phyloP scores from a whole-genome alignment of 2,797 vertebrate genomes.

The Pangasius macronema region DNA sequence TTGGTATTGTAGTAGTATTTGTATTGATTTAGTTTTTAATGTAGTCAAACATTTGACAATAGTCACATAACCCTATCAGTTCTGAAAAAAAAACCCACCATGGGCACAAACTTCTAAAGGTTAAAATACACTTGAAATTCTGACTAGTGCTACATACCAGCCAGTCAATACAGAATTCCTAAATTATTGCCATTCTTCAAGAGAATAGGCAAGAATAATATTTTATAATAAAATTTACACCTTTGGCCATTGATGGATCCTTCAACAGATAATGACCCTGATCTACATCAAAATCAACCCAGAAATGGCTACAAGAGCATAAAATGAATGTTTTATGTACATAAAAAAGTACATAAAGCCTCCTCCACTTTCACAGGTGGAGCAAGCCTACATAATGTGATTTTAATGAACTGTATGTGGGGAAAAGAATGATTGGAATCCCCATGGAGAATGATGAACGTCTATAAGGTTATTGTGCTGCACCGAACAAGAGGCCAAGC shows the following conservation, averaged over 20 bases:
- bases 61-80: not conserved
- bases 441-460: slow-evolving; percentile 5
- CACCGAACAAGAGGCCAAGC: slow-evolving; percentile 3
- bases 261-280: not conserved
- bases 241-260: not conserved
- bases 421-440: slow-evolving; percentile 4
- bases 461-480: slow-evolving; percentile 16
- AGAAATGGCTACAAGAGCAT: not conserved
- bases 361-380: slow-evolving; percentile 9
- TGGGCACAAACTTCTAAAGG: not conserved
- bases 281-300: not conserved
- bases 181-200: not conserved
- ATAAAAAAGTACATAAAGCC: not conserved
- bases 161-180: not conserved
- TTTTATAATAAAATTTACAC: not conserved
- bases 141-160: not conserved
- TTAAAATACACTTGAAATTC: not conserved
- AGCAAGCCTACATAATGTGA: slow-evolving; percentile 11
- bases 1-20: not conserved
- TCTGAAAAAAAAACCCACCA: not conserved
- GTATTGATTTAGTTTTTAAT: not conserved
- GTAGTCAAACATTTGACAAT: not conserved
- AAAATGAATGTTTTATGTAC: not conserved
- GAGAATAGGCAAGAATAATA: not conserved
- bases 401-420: slow-evolving; percentile 24